phyloP scores from a whole-genome alignment of 2,113 vertebrate species.

The Paradoxurus hermaphroditus region DNA sequence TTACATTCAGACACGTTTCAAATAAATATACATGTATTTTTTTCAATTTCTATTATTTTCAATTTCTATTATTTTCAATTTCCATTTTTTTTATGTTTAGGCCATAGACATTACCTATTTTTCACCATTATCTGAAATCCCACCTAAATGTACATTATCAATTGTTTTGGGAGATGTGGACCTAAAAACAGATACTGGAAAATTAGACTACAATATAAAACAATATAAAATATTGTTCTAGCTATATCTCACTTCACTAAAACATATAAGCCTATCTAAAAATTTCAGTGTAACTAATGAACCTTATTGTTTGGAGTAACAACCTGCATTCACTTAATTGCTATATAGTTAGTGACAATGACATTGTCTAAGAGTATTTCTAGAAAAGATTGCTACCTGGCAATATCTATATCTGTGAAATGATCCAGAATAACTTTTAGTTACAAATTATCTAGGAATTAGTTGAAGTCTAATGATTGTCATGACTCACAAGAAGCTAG shows the following conservation, averaged over 20 bases:
- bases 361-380: neutral
- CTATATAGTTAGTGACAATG: neutral
- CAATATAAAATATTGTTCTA: neutral
- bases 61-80: too few relatives aligned
- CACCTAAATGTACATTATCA: neutral
- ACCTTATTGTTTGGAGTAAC: neutral
- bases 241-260: neutral
- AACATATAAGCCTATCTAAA: neutral
- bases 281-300: neutral
- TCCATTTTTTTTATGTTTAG: neutral
- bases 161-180: neutral
- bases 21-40: neutral
- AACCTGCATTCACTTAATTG: neutral
- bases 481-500: neutral
- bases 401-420: neutral
- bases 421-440: neutral
- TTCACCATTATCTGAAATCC: neutral
- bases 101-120: neutral
- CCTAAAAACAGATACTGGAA: neutral
- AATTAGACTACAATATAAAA: neutral
- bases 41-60: neutral
- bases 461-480: neutral
- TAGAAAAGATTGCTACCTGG: neutral
- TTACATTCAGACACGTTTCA: neutral
- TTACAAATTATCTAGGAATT: neutral